phyloP scores from a whole-genome alignment of 2,113 vertebrate species.

The Aptenodytes patagonicus region DNA sequence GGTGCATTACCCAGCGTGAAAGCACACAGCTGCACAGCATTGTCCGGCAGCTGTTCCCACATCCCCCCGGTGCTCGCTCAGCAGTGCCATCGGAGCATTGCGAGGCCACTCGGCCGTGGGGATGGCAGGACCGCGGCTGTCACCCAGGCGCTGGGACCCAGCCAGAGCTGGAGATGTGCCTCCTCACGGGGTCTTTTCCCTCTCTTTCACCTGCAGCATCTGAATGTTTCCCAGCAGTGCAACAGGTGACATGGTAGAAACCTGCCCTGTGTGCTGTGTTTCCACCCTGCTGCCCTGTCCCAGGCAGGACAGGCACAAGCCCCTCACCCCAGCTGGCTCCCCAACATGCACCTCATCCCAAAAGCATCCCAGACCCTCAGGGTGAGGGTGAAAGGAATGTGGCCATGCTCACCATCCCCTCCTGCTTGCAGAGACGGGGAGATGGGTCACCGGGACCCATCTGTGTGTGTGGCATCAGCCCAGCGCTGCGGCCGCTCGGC shows the following conservation, averaged over 20 bases:
- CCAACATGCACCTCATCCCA: neutral
- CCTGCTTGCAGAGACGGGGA: accelerated
- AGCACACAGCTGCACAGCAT: slow-evolving; percentile 28
- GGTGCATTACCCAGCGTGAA: slow-evolving; percentile 37
- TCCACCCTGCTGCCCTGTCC: neutral
- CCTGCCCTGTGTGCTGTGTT: accelerated
- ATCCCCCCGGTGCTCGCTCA: neutral
- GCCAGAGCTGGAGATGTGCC: neutral
- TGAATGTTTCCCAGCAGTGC: neutral
- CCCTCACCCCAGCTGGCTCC: neutral
- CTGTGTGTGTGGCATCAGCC: neutral
- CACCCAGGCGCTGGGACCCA: neutral
- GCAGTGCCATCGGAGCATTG: neutral
- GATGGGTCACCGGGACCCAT: neutral
- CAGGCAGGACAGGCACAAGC: neutral
- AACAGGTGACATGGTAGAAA: accelerated
- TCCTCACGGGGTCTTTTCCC: accelerated
- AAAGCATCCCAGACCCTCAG: neutral
- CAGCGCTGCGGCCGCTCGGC: accelerated
- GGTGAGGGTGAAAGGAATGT: neutral
- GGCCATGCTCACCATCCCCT: neutral
- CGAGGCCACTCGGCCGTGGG: neutral
- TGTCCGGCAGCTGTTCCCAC: slow-evolving; percentile 46
- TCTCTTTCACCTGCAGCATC: neutral
- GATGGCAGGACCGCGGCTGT: accelerated